Percentiles rank a stretch among this genome's conserved stretches.
Evolutionary conservation across 2,797 vertebrate species (phyloP).

Genomic region (Sebastes trivittatus): DNA sequence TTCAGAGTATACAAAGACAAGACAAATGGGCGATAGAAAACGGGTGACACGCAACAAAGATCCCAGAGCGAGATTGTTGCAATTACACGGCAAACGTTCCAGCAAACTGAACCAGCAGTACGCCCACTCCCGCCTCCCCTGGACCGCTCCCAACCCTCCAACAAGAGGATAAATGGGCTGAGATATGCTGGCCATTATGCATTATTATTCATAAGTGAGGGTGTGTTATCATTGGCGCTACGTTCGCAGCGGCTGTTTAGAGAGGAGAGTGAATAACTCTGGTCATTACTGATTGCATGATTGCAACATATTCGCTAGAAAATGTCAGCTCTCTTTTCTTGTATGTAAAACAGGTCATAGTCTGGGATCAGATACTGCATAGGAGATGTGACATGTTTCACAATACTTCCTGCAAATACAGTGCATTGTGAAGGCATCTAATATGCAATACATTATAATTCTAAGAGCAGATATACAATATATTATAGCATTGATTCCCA

Average conservation of each 20-base stretch:
- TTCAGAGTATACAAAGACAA: slow-evolving; percentile 17
- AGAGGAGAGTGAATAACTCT: slow-evolving; percentile 44
- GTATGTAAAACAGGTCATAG: slow-evolving; percentile 6
- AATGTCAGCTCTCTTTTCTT: slow-evolving; percentile 35
- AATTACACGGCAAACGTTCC: slow-evolving; percentile 38
- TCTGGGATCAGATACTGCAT: background rate
- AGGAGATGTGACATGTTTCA: slow-evolving; percentile 2
- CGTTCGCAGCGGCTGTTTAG: slow-evolving; percentile 40
- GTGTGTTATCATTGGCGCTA: slow-evolving; percentile 73
- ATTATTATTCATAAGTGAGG: slow-evolving; percentile 70
- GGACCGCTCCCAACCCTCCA: slow-evolving; percentile 54
- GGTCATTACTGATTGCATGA: slow-evolving; percentile 65
- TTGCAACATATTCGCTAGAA: slow-evolving; percentile 50
- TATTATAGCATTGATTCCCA: no score
- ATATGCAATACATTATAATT: background rate
- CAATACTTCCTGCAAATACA: background rate
- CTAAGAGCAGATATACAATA: background rate
- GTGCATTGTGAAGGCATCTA: background rate
- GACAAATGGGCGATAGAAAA: slow-evolving; percentile 40
- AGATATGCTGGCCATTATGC: slow-evolving; percentile 66
- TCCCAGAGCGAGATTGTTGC: slow-evolving; percentile 34
- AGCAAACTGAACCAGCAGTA: slow-evolving; percentile 29
- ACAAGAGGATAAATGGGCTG: slow-evolving; percentile 64
- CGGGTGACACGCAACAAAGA: slow-evolving; percentile 46
- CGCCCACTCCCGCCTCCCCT: slow-evolving; percentile 52